phyloP scores from a whole-genome alignment of 2,113 vertebrate species.

The human region DNA sequence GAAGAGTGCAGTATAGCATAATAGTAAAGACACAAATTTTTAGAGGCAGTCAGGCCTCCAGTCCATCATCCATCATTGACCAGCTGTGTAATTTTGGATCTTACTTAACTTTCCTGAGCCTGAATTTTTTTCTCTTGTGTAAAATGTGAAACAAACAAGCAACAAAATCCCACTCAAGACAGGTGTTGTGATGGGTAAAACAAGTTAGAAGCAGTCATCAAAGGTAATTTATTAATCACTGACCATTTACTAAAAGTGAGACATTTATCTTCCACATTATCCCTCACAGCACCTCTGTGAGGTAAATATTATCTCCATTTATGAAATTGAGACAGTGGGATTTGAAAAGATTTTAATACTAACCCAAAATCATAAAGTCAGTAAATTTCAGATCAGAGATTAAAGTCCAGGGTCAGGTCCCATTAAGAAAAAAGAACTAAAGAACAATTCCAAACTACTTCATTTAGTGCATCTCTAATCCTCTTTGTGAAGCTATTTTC shows the following conservation, averaged over 20 bases:
- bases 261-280: neutral
- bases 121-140: neutral
- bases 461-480: neutral
- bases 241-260: neutral
- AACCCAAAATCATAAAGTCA: neutral
- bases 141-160: slow-evolving; percentile 22
- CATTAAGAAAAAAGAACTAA: neutral
- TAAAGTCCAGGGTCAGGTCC: neutral
- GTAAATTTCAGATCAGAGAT: neutral
- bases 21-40: neutral
- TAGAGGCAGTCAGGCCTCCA: neutral
- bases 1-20: neutral
- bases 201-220: neutral
- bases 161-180: neutral
- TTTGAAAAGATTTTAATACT: neutral
- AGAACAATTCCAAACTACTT: slow-evolving; percentile 21
- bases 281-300: neutral
- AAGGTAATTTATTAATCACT: neutral
- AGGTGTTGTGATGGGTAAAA: neutral
- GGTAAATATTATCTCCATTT: neutral
- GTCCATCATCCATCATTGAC: neutral
- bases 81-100: neutral
- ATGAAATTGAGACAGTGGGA: slow-evolving; percentile 28
- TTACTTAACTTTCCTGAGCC: slow-evolving; percentile 11
- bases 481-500: neutral